Base-by-base conservation (phyloP, 30 jellyfish, hydroid and myxozoan species). In the Phacellophora camtschatica region DNA sequence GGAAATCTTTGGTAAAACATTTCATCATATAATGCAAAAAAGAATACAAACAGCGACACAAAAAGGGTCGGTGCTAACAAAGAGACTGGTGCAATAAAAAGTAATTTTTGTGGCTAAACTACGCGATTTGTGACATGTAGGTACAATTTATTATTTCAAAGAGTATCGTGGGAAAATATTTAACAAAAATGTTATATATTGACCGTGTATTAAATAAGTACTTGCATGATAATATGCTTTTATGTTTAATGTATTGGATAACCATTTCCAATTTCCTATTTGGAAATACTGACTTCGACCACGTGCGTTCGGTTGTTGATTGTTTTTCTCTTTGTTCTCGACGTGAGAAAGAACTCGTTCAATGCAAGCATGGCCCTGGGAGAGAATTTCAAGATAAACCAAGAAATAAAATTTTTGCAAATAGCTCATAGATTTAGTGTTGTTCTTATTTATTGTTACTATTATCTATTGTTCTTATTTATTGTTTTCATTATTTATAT, bases 341-440 rank as follows among this genome's bases (percentile, higher is more conserved):
- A 76, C 66, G 88, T 76, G 88, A 76, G 88, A 76, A 76, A 56
- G 84, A 45, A 57, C 35, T 56, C 29, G 63, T 65, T 27, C 25
- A 41, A 31, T 36, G 43, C 22, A 56, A 76, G 88, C 88, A 76
- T 76, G 88, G 88, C 61, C 77, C 69, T 76, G 88, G 69, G 88
- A 57, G 56, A 35, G 45, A 28, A 29, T 50, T 0, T 12, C 29
- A 49, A 15, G 16, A 30, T 49, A 49, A 30, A 12, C 2, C n/a
- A 49, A 49, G n/a, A 12, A 12, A 30, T 30, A 12, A 49, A 49
- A 3, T 3, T 3, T 12, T 49, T 12, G 64, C 5, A 3, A 3
- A 15, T 30, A 15, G 16, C 64, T 3, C 5, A 5, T 49, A n/a
- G n/a, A n/a, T n/a, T n/a, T n/a, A n/a, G n/a, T n/a, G n/a, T n/a